Evolutionary conservation across 2,797 vertebrate genomes (phyloP), one percentile per base, ranked within the genome.

Genomic region (Tympanoctomys barrerae): DNA sequence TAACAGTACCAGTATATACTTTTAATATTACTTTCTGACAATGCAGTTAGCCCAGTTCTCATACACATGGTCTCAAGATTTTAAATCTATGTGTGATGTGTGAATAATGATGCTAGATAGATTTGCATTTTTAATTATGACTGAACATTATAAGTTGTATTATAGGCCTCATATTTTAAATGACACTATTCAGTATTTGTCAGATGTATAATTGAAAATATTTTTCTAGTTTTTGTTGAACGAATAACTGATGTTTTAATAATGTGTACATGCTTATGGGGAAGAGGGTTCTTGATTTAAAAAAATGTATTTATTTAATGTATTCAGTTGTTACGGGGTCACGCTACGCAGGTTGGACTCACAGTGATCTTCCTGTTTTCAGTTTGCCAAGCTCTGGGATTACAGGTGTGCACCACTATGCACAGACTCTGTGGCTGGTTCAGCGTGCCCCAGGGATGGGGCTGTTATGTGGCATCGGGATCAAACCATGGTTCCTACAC

Each of bases 171-270:
- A 19, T 46, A 31, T 85, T 87, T 95, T 46, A 87, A 91, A 71
- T 78, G 71, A 85, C 28, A 71, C 18, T 85, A 77, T 1, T 68
- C 3, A 89, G 11, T 89, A 26, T 85, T 78, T 62, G 62, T 91
- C 42, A 78, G 6, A 73, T 64, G 42, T 5, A 42, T 70, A 77
- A 71, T 84, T 92, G 70, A 87, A 91, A 92, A 84, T 90, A 88
- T 83, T 91, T 42, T 89, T 70, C 14, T 95, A 75, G 22, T 82
- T 94, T 78, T 62, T 84, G 22, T 85, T 90, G 82, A 82, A 64
- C 84, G 66, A 91, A 91, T 62, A 83, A 66, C 42, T 79, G 19
- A 71, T 75, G 52, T 73, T 96, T 64, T 87, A 71, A 42, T 83
- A 70, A 52, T 7, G 86, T 86, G 21, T 90, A n/a, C 77, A 68